Conservation (phyloP, 2,797 vertebrate genomes). For the Chelonia mydas region DNA sequence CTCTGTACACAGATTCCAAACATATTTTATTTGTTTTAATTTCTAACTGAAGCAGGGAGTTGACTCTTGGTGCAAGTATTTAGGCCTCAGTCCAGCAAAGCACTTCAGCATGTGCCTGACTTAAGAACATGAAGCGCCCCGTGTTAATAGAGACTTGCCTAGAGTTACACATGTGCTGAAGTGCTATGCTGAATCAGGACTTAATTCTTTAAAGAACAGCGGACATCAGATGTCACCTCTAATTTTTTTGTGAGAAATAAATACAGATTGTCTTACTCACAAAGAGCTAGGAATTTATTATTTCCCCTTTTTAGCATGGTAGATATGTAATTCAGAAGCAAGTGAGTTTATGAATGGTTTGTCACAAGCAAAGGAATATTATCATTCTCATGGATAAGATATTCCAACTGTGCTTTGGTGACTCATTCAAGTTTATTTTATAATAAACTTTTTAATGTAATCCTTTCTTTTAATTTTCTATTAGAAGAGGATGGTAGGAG, state of each 20-base stretch:
- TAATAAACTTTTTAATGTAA: constrained; percentile 71
- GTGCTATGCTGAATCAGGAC: not conserved
- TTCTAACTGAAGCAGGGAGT: not conserved
- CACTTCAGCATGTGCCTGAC: not conserved
- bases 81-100: not conserved
- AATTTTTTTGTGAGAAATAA: constrained; percentile 44
- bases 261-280: constrained; percentile 4
- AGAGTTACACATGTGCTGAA: not conserved
- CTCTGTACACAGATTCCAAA: not conserved
- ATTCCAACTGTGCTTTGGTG: constrained; percentile 63
- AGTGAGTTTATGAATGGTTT: constrained; percentile 55
- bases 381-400: constrained; percentile 47
- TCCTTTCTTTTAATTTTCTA: constrained; percentile 39
- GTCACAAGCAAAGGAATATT: constrained; percentile 63
- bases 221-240: constrained; percentile 24
- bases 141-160: not conserved
- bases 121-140: constrained; percentile 15
- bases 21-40: not conserved
- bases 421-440: constrained; percentile 74
- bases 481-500: constrained; percentile 63
- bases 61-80: not conserved
- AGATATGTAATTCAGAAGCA: constrained; percentile 56
- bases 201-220: constrained; percentile 36
- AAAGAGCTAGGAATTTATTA: constrained; percentile 13
- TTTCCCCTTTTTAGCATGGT: constrained; percentile 39